Base-by-base conservation (phyloP, 1,140 invertebrate genomes). In the Zophobas atratus region DNA sequence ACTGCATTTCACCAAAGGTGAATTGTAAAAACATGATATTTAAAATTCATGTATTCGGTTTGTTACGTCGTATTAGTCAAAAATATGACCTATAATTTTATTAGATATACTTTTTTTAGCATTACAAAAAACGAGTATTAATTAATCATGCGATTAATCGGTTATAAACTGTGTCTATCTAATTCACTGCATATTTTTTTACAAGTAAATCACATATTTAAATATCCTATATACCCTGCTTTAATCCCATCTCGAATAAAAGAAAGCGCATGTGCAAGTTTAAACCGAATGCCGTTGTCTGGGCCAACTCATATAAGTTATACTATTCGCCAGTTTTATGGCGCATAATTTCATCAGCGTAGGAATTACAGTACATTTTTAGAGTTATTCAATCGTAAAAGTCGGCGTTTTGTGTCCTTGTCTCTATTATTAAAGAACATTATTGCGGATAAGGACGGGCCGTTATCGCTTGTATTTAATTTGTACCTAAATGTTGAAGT, bases 281-380 rank as follows among this genome's bases (percentile, higher is more conserved):
- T 34, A 43, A 67, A 67, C 1, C 39, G 39, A 46, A 8, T 67
- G 60, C 60, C 20, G 60, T 43, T 39, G 60, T 75, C 73, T 55
- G 77, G 71, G 20, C 77, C 71, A 74, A 73, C 70, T 63, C 72
- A 78, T 78, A 78, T 78, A 78, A 78, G 73, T 76, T 79, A 72
- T 77, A 79, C 75, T 77, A 79, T 79, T 77, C 77, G 74, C 73
- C 73, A 57, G 70, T 81, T 81, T 81, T 81, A 81, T 77, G 77
- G 72, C 75, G 77, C 81, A 81, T 81, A 81, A 81, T 81, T 81
- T 81, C 81, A 81, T 81, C 81, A 78, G 76, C 63, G 41, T 35
- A 77, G 72, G 77, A 80, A 81, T 81, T 79, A 79, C 80, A 70
- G 77, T 67, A 48, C 77, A 74, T 81, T 81, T 78, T 80, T 75